These are phyloP conservation scores for Thamnaconus septentrionalis DNA, from an alignment of 2,113 vertebrate species.

Conservation along the genomic window DNA sequence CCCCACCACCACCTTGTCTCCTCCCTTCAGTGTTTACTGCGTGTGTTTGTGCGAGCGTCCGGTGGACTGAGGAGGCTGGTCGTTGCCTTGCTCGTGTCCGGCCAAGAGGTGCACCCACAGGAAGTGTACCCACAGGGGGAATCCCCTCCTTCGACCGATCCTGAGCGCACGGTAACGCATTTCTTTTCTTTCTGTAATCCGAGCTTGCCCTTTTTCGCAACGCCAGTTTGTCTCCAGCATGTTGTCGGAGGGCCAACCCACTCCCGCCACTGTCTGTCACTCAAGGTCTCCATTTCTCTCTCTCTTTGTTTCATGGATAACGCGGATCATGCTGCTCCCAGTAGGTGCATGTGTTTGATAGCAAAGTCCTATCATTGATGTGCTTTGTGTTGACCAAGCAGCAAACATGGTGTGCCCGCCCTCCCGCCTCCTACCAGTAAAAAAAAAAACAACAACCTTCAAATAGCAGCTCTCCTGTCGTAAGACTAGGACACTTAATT, in stretches of 20 bases:
- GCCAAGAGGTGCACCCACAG: slow-evolving; percentile 7
- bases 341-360: not conserved
- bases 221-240: slow-evolving; percentile 19
- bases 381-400: too few species aligned
- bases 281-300: slow-evolving; percentile 1
- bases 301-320: not conserved
- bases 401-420: too few species aligned
- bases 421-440: too few species aligned
- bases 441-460: too few species aligned
- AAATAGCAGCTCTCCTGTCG: too few species aligned
- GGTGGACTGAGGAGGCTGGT: slow-evolving; percentile 27
- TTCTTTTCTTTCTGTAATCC: slow-evolving; percentile 32
- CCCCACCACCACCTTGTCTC: slow-evolving; percentile 35
- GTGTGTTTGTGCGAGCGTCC: slow-evolving; percentile 11
- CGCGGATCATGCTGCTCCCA: slow-evolving; percentile 14
- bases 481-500: too few species aligned
- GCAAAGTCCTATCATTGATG: too few species aligned
- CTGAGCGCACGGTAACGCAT: slow-evolving; percentile 34
- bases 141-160: slow-evolving; percentile 23
- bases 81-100: slow-evolving; percentile 40
- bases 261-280: slow-evolving; percentile 5
- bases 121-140: slow-evolving; percentile 13
- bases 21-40: slow-evolving; percentile 38
- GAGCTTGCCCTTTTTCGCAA: slow-evolving; percentile 1
- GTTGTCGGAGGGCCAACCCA: slow-evolving; percentile 16